Base-by-base conservation (phyloP, 2,888 invertebrate species). In the Eristalis tenax region DNA sequence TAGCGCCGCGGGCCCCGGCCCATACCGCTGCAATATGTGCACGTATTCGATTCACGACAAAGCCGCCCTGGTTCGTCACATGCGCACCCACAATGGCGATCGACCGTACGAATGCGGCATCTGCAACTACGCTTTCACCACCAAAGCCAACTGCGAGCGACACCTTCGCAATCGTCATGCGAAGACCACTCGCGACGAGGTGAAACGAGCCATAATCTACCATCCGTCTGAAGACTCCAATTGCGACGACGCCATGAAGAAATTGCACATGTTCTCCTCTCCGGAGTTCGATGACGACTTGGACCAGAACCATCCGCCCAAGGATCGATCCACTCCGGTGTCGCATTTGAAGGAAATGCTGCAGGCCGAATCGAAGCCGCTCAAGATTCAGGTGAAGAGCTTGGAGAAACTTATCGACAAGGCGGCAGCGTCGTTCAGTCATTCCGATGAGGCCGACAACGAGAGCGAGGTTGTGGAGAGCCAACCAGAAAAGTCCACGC, bases 111-210 rank as follows among this genome's bases (percentile, higher is more conserved):
- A 98, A 92, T 99, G 99, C 91, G 96, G 96, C 0, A 95, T 98
- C n/a, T 99, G 99, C 93, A 97, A 97, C 91, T 98, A 98, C 91
- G 98, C 98, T 2, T 99, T 99, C 93, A 99, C 99, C 32, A 99
- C 99, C 0, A 98, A 99, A 94, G 98, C 99, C 1, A 99, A 99
- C 92, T 99, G 99, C 92, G 99, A 99, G 93, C 94, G 99, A 6
- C 99, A 99, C 92, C 94, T 99, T 90, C 94, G 98, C 89, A 99
- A 99, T 92, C 95, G 98, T 28, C 99, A 99, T 91, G 96, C 96
- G 0, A 97, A 97, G 92, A 95, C 96, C 1, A 96, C 96, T 1
- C 95, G 98, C 75, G 97, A 98, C 89, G 98, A 98, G 90, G 97
- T 98, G 0, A 97, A 98, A 91, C 96, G 96, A 89, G 95, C 97